Evolutionary conservation across 2,113 vertebrate species (phyloP).

Genomic region (Procapra przewalskii): DNA sequence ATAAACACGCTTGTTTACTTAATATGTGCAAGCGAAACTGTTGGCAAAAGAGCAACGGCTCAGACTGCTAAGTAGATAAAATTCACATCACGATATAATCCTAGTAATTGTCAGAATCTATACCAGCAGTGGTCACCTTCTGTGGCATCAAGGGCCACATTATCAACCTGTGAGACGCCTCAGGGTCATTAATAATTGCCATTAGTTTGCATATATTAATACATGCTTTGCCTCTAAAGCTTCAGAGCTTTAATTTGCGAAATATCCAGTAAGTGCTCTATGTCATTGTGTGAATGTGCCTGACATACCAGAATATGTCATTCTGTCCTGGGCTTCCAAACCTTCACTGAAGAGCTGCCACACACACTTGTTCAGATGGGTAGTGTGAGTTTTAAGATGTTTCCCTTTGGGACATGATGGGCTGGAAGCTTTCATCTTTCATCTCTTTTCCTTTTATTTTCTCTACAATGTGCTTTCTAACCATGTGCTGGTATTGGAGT

Average conservation of each 20-base stretch:
- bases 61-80: conserved; percentile 72
- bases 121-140: neutral
- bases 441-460: conserved; percentile 32
- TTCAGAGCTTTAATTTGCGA: conserved; percentile 32
- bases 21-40: conserved; percentile 58
- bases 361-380: neutral
- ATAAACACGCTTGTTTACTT: conserved; percentile 82
- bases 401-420: neutral
- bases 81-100: conserved; percentile 57
- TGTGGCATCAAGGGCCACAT: neutral
- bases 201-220: conserved; percentile 68
- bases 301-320: neutral
- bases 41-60: conserved; percentile 73
- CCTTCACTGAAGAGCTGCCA: neutral
- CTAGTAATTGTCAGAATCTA: conserved; percentile 65
- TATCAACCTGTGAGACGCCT: conserved; percentile 8
- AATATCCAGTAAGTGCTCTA: neutral
- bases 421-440: conserved; percentile 31
- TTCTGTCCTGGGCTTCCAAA: neutral
- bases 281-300: neutral
- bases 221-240: conserved; percentile 38
- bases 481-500: neutral
- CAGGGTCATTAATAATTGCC: conserved; percentile 63
- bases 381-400: neutral
- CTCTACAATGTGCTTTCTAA: neutral